Percentiles rank a stretch among this genome's conserved stretches.
Evolutionary conservation across 2,113 vertebrate species (phyloP).

Genomic region (Lates calcarifer): DNA sequence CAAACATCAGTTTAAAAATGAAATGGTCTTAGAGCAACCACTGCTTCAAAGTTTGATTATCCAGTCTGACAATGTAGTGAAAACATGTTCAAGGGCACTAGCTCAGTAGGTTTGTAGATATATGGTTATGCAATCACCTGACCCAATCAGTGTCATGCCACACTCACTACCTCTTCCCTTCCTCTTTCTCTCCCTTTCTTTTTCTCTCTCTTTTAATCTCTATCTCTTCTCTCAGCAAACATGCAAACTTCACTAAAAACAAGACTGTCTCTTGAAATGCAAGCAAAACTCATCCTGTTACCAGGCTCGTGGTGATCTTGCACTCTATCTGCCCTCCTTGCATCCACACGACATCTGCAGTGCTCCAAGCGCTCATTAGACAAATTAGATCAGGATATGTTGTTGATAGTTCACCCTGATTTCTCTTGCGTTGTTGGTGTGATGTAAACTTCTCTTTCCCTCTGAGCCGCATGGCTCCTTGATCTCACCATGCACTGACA

Average conservation of each 20-base stretch:
- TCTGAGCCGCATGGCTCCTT: conserved; percentile 17
- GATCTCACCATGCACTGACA: conserved; percentile 1
- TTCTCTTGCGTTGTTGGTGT: conserved; percentile 21
- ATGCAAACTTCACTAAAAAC: conserved; percentile 27
- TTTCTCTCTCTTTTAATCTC: no score
- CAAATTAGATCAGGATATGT: conserved; percentile 44
- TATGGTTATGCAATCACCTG: no score
- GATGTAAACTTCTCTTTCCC: conserved; percentile 21
- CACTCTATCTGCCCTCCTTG: not conserved
- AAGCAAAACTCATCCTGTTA: not conserved
- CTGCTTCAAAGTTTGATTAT: no score
- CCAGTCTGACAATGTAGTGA: no score
- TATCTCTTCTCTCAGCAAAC: not conserved
- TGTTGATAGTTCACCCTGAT: conserved; percentile 2
- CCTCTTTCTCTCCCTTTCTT: not conserved
- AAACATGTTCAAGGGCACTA: no score
- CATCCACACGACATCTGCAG: conserved; percentile 28
- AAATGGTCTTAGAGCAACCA: no score
- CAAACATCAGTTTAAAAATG: no score
- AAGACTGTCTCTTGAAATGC: conserved; percentile 11
- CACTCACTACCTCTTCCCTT: not conserved
- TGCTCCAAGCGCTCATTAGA: conserved; percentile 13
- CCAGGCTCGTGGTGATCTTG: not conserved
- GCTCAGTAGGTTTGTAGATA: no score
- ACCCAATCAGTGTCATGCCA: no score